phyloP scores from a whole-genome alignment of 2,888 invertebrate genomes.

The Uropetala carovei region DNA sequence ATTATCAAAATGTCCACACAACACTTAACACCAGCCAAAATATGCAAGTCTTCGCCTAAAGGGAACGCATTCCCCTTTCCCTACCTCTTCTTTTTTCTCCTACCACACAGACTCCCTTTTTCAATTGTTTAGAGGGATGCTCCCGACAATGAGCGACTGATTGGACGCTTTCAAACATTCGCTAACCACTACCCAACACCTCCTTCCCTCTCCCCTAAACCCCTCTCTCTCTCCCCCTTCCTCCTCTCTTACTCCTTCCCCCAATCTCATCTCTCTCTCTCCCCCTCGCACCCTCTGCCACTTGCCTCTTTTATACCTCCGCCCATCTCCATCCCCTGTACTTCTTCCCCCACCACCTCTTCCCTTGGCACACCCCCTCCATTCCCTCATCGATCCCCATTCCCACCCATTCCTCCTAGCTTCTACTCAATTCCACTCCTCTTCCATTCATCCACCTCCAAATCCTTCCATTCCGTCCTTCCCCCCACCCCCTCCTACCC shows the following conservation, averaged over 20 bases:
- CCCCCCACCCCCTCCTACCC: not conserved
- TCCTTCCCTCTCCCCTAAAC: not conserved
- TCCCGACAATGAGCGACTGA: slow-evolving; percentile 54
- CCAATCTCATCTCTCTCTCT: not conserved
- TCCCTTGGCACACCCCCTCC: not conserved
- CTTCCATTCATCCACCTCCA: not conserved
- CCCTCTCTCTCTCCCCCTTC: not conserved
- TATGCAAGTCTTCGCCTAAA: not conserved
- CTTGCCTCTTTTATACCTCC: not conserved
- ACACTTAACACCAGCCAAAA: slow-evolving; percentile 17
- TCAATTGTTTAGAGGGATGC: slow-evolving; percentile 52
- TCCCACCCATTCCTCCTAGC: not conserved
- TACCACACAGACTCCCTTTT: not conserved
- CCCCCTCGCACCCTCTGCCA: not conserved
- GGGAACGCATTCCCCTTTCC: not conserved
- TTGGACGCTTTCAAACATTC: slow-evolving; percentile 59
- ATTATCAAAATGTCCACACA: not conserved
- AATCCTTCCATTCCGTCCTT: not conserved
- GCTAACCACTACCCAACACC: slow-evolving; percentile 23
- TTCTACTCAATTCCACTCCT: not conserved
- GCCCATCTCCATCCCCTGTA: not conserved
- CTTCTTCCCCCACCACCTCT: not conserved
- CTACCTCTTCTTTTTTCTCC: not conserved
- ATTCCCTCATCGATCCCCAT: not conserved
- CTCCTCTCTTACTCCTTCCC: not conserved